Conservation (phyloP, 2,888 invertebrate species). For the Athalia circularis region DNA sequence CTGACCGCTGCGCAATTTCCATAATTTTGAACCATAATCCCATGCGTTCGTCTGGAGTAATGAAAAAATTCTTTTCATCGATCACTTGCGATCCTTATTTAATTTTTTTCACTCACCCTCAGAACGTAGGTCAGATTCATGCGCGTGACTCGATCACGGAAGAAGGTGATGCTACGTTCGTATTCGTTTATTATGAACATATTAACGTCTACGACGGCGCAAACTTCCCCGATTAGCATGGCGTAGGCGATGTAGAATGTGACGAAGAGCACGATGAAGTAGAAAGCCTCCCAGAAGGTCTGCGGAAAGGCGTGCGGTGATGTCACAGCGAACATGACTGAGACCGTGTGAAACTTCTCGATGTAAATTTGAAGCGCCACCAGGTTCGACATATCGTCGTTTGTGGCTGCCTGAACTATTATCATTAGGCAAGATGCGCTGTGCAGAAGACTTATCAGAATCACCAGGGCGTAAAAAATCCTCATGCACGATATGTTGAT, state of each 20-base stretch:
- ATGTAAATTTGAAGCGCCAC: slow-evolving; percentile 1
- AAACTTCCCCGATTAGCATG: slow-evolving; percentile 19
- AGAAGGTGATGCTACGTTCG: slow-evolving; percentile 23
- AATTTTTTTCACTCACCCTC: slow-evolving; percentile 9
- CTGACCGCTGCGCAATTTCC: slow-evolving; percentile 55
- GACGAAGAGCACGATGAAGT: not conserved
- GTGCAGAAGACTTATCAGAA: slow-evolving; percentile 26
- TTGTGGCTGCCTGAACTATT: not conserved
- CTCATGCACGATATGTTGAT: slow-evolving; percentile 10
- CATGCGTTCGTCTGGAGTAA: slow-evolving; percentile 9
- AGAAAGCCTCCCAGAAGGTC: not conserved
- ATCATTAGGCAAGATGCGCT: not conserved
- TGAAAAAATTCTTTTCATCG: not conserved
- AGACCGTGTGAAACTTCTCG: slow-evolving; percentile 8
- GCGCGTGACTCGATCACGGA: not conserved
- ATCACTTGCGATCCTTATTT: not conserved
- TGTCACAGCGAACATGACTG: not conserved
- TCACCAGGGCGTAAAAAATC: not conserved
- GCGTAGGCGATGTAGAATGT: slow-evolving; percentile 19
- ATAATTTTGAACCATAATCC: slow-evolving; percentile 55
- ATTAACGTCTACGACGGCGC: slow-evolving; percentile 24
- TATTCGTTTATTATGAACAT: slow-evolving; percentile 33
- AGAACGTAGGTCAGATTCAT: slow-evolving; percentile 27
- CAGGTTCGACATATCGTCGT: not conserved
- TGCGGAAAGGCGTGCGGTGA: not conserved